phyloP scores from a whole-genome alignment of 2,113 vertebrate species.

The Castor canadensis region DNA sequence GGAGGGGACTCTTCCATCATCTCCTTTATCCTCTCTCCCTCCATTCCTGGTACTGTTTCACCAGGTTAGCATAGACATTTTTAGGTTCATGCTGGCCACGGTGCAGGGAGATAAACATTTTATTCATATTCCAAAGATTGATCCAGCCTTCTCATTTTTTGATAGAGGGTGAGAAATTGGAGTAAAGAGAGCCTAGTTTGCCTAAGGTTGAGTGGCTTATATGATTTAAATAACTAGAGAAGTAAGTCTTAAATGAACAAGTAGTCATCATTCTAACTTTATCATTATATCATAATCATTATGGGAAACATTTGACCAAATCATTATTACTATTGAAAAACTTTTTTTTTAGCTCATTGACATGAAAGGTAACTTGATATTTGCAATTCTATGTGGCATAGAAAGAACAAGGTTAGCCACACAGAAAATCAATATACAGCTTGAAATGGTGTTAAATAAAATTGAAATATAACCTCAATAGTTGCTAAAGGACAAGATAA shows the following conservation, averaged over 20 bases:
- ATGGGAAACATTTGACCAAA: constrained; percentile 62
- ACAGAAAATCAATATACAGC: constrained; percentile 68
- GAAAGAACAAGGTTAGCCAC: constrained; percentile 57
- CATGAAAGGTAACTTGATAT: constrained; percentile 67
- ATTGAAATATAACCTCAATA: constrained; percentile 68
- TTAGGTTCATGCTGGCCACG: background rate
- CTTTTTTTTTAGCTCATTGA: constrained; percentile 73
- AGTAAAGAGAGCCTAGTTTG: background rate
- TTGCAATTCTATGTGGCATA: constrained; percentile 59
- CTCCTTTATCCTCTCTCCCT: no score
- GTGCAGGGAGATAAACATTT: background rate
- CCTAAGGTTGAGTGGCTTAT: background rate
- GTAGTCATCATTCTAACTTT: constrained; percentile 58
- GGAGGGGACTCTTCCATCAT: no score
- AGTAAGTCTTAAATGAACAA: background rate
- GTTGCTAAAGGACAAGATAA: constrained; percentile 72
- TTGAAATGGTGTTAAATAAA: constrained; percentile 75
- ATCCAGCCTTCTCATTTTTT: background rate
- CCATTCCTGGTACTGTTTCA: no score
- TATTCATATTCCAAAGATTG: background rate
- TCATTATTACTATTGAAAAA: constrained; percentile 44
- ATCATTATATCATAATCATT: constrained; percentile 68
- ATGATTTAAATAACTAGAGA: constrained; percentile 6
- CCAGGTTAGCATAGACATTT: background rate
- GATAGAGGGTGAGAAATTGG: background rate